Evolutionary conservation across 2,113 vertebrate species (phyloP).

Genomic region (Microtus ochrogaster): DNA sequence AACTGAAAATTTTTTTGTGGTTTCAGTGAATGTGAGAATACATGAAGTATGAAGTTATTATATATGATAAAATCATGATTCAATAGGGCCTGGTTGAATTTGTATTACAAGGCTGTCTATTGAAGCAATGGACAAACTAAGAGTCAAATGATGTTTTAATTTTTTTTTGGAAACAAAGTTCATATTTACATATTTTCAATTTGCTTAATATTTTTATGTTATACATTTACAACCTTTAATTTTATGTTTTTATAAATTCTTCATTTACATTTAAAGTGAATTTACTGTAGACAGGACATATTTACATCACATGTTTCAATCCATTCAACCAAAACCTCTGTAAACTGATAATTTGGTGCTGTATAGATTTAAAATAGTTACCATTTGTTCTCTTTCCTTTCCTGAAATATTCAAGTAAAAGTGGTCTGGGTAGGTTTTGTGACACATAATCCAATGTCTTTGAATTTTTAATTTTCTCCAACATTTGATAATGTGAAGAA

Average conservation of each 20-base stretch:
- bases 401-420: neutral
- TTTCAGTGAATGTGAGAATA: neutral
- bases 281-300: neutral
- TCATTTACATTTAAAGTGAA: neutral
- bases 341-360: neutral
- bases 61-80: neutral
- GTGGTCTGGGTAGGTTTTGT: neutral
- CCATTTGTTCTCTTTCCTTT: neutral
- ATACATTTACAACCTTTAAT: neutral
- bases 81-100: neutral
- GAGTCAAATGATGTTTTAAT: neutral
- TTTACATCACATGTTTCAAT: neutral
- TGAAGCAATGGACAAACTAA: neutral
- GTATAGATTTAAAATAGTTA: neutral
- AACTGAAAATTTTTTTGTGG: neutral
- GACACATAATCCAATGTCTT: neutral
- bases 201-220: neutral
- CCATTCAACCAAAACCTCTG: neutral
- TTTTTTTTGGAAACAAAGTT: neutral
- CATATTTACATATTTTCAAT: neutral
- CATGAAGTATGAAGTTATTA: neutral
- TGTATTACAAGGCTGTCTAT: neutral
- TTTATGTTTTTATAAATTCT: neutral
- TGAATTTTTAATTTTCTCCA: neutral
- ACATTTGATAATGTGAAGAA: neutral